A percentile compares a stretch with the other conserved stretches of the same genome.
These are phyloP conservation scores for Labroides dimidiatus DNA, from an alignment of 2,797 vertebrate genomes.

Conservation along the genomic window DNA sequence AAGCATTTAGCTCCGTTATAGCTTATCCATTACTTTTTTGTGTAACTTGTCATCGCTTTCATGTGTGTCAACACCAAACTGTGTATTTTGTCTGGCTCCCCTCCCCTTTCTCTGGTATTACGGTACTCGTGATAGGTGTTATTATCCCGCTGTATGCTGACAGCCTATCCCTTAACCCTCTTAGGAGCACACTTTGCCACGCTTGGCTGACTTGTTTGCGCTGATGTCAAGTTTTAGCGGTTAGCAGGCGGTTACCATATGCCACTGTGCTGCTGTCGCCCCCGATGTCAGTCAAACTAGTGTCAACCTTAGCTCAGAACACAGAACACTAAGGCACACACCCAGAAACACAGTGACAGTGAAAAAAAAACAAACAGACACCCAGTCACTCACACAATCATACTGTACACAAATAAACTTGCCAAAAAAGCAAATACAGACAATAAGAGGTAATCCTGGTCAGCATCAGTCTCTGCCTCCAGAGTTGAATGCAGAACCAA, in stretches of 20 bases:
- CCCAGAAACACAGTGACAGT: slow-evolving; percentile 50
- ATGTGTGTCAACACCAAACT: slow-evolving; percentile 43
- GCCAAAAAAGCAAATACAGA: slow-evolving; percentile 32
- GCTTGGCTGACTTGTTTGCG: slow-evolving; percentile 85
- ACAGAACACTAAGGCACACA: slow-evolving; percentile 47
- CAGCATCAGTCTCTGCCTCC: no score
- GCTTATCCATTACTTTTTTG: slow-evolving; percentile 30
- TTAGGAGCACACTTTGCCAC: slow-evolving; percentile 73
- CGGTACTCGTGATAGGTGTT: slow-evolving; percentile 73
- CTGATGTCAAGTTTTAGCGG: slow-evolving; percentile 84
- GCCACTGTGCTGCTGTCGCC: slow-evolving; percentile 82
- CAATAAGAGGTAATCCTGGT: neutral
- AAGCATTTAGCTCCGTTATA: slow-evolving; percentile 12
- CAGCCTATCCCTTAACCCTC: slow-evolving; percentile 83
- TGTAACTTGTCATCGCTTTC: slow-evolving; percentile 54
- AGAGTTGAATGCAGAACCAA: no score
- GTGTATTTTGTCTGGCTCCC: slow-evolving; percentile 51
- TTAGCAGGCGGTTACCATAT: slow-evolving; percentile 84
- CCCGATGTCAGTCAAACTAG: slow-evolving; percentile 81
- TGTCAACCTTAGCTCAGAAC: slow-evolving; percentile 77
- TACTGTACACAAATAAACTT: slow-evolving; percentile 44
- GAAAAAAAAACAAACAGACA: slow-evolving; percentile 34
- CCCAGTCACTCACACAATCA: slow-evolving; percentile 25
- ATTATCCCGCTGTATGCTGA: slow-evolving; percentile 79
- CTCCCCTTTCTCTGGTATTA: slow-evolving; percentile 51